phyloP scores from a whole-genome alignment of 2,888 invertebrate species.

The Acleris cristana region DNA sequence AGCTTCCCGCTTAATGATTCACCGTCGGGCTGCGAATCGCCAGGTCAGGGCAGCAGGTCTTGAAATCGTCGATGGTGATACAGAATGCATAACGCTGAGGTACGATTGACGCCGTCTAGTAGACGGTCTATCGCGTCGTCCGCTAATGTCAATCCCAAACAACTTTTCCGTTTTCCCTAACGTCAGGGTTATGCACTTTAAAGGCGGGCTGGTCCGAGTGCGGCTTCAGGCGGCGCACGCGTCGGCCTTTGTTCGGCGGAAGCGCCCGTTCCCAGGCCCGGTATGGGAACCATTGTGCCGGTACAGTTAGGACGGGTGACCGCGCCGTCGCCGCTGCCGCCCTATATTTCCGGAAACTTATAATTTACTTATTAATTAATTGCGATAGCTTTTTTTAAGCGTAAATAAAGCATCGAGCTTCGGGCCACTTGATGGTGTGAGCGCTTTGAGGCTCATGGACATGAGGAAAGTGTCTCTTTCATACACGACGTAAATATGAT shows the following conservation, averaged over 20 bases:
- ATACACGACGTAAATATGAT: too few species aligned
- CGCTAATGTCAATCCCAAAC: too few species aligned
- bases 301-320: conserved; percentile 32
- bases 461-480: too few species aligned
- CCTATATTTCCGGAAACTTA: background rate
- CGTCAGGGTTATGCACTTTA: too few species aligned
- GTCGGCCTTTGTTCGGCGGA: conserved; percentile 7
- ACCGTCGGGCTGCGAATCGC: background rate
- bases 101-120: too few species aligned
- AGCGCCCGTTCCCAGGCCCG: conserved; percentile 27
- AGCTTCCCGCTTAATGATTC: background rate
- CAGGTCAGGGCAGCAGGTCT: too few species aligned
- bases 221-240: background rate
- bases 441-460: too few species aligned
- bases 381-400: background rate
- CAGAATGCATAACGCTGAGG: too few species aligned
- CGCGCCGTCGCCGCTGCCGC: background rate
- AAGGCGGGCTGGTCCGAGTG: too few species aligned
- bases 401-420: background rate
- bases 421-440: background rate
- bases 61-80: too few species aligned
- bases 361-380: background rate
- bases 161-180: too few species aligned
- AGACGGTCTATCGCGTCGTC: too few species aligned
- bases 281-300: conserved; percentile 33